A percentile compares a stretch with the other conserved stretches of the same genome.
phyloP scores from a whole-genome alignment of 2,113 vertebrate genomes.

The Leptocoma aspasia region DNA sequence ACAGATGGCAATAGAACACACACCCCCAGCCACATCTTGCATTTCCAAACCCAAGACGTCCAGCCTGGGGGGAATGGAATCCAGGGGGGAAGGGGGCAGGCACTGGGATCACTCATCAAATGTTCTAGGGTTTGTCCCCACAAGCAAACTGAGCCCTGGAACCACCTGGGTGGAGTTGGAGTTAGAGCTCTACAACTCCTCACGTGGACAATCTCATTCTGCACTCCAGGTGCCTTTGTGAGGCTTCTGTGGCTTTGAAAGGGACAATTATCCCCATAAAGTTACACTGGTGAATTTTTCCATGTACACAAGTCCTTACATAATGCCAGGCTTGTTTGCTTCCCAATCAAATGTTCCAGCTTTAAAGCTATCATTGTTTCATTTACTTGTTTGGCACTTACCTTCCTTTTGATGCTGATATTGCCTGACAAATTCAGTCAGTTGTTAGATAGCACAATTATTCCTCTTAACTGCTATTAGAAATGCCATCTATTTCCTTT shows the following conservation, averaged over 20 bases:
- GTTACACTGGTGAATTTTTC: neutral
- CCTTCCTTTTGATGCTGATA: slow-evolving; percentile 39
- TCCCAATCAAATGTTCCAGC: neutral
- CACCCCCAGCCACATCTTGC: too few species aligned
- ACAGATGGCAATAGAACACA: too few species aligned
- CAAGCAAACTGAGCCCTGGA: neutral
- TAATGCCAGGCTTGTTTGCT: neutral
- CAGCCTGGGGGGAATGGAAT: too few species aligned
- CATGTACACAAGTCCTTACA: neutral
- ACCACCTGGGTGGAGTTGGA: fast-evolving
- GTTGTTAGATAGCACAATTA: slow-evolving; percentile 58
- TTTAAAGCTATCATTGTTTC: slow-evolving; percentile 12
- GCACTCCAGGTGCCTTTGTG: neutral
- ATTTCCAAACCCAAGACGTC: too few species aligned
- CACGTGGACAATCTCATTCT: fast-evolving
- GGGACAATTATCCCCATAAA: neutral
- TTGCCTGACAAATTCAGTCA: slow-evolving; percentile 48
- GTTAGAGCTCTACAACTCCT: neutral
- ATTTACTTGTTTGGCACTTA: slow-evolving; percentile 35
- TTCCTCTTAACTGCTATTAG: slow-evolving; percentile 41
- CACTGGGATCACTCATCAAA: fast-evolving
- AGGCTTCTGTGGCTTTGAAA: neutral
- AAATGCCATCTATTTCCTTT: slow-evolving; percentile 54
- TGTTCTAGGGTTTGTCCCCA: fast-evolving
- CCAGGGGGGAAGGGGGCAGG: neutral